These are phyloP conservation scores for Pristionchus pacificus DNA, from an alignment of 1,140 invertebrate species.

Conservation along the genomic window DNA sequence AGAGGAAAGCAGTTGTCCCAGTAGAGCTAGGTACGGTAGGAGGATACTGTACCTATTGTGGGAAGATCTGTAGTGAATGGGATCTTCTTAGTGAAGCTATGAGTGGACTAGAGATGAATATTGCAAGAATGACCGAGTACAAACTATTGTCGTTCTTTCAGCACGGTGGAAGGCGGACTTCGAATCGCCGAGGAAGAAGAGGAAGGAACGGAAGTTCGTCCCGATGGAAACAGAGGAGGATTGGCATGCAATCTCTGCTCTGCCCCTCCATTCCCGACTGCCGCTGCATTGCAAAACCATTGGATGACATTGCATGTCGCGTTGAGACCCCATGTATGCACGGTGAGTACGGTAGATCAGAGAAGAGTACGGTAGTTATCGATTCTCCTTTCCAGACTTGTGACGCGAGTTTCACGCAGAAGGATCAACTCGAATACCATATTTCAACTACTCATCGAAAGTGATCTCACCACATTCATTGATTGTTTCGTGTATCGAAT, in stretches of 20 bases:
- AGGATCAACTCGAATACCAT: constrained; percentile 1
- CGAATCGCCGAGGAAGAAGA: not conserved
- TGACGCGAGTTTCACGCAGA: constrained; percentile 16
- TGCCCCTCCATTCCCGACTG: not conserved
- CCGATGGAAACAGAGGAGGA: too few species aligned
- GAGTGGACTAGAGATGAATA: too few species aligned
- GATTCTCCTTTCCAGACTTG: constrained; percentile 15
- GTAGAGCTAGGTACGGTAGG: not conserved
- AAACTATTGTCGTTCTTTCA: not conserved
- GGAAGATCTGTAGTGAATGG: not conserved
- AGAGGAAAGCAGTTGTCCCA: not conserved
- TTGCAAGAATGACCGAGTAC: not conserved
- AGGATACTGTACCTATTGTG: not conserved
- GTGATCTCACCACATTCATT: too few species aligned
- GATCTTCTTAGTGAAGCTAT: too few species aligned
- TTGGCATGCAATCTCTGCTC: constrained; percentile 2
- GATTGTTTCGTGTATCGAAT: too few species aligned
- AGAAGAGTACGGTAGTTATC: not conserved
- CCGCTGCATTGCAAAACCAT: constrained; percentile 9
- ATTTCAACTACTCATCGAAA: not conserved
- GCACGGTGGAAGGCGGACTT: not conserved
- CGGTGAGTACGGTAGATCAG: not conserved
- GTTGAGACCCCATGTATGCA: constrained; percentile 14
- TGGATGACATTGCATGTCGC: constrained; percentile 11
- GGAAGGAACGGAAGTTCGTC: not conserved